Conservation (phyloP, 2,797 vertebrate genomes). For the Coilia nasus region DNA sequence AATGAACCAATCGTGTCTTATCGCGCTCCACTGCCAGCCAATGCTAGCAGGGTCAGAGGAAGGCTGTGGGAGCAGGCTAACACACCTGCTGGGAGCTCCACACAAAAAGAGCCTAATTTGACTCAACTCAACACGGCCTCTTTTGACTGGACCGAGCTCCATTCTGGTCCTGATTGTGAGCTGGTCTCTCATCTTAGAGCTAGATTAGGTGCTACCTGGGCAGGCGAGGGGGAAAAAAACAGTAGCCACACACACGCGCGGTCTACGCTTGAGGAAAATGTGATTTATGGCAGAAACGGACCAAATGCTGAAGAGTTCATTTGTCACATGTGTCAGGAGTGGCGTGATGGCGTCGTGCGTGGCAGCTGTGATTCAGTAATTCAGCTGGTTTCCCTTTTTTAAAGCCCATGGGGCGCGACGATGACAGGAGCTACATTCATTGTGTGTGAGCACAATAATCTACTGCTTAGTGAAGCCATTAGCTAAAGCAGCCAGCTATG, state of each 20-base stretch:
- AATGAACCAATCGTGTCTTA: neutral
- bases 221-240: too few relatives aligned
- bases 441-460: conserved; percentile 11
- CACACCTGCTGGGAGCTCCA: too few relatives aligned
- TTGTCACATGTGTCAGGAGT: neutral
- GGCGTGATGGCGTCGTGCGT: neutral
- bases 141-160: too few relatives aligned
- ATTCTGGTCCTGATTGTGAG: too few relatives aligned
- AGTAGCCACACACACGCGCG: too few relatives aligned
- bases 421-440: conserved; percentile 15
- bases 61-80: neutral
- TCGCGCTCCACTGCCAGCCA: neutral
- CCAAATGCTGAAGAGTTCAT: neutral
- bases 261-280: neutral
- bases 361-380: conserved; percentile 8
- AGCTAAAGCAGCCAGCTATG: conserved; percentile 18
- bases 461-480: conserved; percentile 21
- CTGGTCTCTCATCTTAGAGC: too few relatives aligned
- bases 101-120: too few relatives aligned
- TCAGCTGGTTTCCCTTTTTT: neutral
- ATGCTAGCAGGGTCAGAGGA: neutral
- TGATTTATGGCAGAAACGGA: neutral
- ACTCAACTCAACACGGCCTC: too few relatives aligned
- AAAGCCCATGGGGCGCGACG: neutral
- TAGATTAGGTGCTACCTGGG: too few relatives aligned